Evolutionary conservation across 2,888 invertebrate species (phyloP).

Genomic region (Frankliniella intonsa): DNA sequence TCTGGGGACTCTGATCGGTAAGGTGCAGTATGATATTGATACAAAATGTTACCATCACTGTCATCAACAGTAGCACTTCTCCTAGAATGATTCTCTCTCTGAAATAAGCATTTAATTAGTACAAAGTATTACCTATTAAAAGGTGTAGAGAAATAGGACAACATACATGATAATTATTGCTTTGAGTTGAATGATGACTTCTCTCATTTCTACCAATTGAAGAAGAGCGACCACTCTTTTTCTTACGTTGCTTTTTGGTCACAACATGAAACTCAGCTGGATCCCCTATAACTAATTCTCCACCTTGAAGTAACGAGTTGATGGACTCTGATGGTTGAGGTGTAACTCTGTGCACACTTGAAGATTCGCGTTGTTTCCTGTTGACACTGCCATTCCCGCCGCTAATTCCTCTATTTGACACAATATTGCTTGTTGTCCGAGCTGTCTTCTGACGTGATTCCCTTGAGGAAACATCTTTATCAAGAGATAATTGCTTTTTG

Average conservation of each 20-base stretch:
- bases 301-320: background rate
- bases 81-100: constrained; percentile 3
- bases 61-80: constrained; percentile 2
- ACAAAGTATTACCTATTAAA: constrained; percentile 38
- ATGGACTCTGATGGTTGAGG: background rate
- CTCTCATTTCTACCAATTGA: constrained; percentile 38
- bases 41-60: background rate
- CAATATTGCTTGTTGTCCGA: background rate
- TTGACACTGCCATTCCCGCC: background rate
- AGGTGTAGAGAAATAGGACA: constrained; percentile 43
- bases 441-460: background rate
- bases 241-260: constrained; percentile 41
- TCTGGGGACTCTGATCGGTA: constrained; percentile 39
- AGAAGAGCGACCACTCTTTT: constrained; percentile 42
- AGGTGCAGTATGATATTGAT: background rate
- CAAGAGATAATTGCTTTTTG: constrained; percentile 36
- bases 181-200: background rate
- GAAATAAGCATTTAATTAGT: constrained; percentile 41
- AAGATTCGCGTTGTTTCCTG: background rate
- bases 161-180: constrained; percentile 14
- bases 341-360: background rate
- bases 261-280: constrained; percentile 42
- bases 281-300: background rate
- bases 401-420: background rate
- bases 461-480: constrained; percentile 30